A percentile compares a stretch with the other conserved stretches of the same genome.
Evolutionary conservation across 1,140 invertebrate genomes (phyloP).

Genomic region (Eriocheir sinensis): DNA sequence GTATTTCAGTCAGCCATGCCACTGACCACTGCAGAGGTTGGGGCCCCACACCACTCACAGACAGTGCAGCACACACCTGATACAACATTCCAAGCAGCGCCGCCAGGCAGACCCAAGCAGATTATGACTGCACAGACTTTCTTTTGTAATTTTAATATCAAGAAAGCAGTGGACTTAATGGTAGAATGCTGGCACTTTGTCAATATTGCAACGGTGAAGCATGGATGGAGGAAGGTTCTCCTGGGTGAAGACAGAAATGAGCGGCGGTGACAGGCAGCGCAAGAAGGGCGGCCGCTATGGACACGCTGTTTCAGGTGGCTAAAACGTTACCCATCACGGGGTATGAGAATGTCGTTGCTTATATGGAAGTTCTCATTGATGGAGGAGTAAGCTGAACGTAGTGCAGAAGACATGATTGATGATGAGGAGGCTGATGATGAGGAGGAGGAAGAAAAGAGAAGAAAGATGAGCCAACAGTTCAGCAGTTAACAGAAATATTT

Average conservation of each 20-base stretch:
- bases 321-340: background rate
- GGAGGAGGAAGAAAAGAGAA: background rate
- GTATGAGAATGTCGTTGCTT: background rate
- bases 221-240: slow-evolving; percentile 20
- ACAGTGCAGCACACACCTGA: background rate
- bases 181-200: slow-evolving; percentile 42
- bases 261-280: background rate
- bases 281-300: background rate
- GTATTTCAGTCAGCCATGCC: background rate
- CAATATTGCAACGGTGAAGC: slow-evolving; percentile 13
- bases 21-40: background rate
- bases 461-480: background rate
- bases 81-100: background rate
- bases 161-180: slow-evolving; percentile 20
- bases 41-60: background rate
- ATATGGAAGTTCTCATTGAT: background rate
- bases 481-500: background rate
- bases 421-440: background rate
- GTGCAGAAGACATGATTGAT: background rate
- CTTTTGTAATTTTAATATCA: slow-evolving; percentile 39
- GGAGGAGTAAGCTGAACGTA: background rate
- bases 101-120: too few relatives aligned
- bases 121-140: background rate
- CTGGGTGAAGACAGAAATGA: background rate
- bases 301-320: background rate